Evolutionary conservation across 2,888 invertebrate species (phyloP).

Genomic region (Hypomecis punctinalis): DNA sequence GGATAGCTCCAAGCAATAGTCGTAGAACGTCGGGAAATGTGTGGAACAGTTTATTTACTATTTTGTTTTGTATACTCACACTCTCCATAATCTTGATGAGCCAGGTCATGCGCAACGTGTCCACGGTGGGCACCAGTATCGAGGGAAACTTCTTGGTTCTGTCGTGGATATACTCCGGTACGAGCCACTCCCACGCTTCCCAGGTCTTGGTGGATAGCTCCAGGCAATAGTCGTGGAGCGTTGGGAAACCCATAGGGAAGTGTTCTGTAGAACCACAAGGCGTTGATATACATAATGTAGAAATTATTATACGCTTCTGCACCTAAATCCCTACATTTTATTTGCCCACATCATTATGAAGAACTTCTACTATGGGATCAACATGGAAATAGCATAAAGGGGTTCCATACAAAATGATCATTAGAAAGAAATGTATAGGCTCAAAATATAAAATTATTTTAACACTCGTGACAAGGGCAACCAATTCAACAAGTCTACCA

Average conservation of each 20-base stretch:
- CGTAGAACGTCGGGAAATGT: too few species aligned
- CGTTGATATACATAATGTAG: background rate
- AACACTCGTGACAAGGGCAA: too few species aligned
- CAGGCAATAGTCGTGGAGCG: constrained; percentile 93
- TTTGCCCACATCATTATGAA: too few species aligned
- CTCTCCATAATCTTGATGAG: constrained; percentile 91
- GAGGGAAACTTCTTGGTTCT: constrained; percentile 89
- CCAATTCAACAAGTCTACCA: too few species aligned
- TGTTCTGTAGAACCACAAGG: constrained; percentile 80
- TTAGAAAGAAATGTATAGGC: too few species aligned
- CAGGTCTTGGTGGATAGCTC: constrained; percentile 88
- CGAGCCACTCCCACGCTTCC: constrained; percentile 94
- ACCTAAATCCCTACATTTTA: too few species aligned
- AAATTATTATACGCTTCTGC: too few species aligned
- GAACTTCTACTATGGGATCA: too few species aligned
- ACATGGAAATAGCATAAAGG: too few species aligned
- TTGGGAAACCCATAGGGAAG: constrained; percentile 88
- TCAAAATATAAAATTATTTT: too few species aligned
- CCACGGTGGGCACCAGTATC: constrained; percentile 95
- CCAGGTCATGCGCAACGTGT: constrained; percentile 93
- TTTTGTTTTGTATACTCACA: constrained; percentile 71
- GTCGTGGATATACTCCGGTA: constrained; percentile 91
- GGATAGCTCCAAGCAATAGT: too few species aligned
- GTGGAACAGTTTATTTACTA: background rate
- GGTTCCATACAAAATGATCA: too few species aligned